Conservation (phyloP, 1,140 invertebrate species). For the Drosophila subobscura region DNA sequence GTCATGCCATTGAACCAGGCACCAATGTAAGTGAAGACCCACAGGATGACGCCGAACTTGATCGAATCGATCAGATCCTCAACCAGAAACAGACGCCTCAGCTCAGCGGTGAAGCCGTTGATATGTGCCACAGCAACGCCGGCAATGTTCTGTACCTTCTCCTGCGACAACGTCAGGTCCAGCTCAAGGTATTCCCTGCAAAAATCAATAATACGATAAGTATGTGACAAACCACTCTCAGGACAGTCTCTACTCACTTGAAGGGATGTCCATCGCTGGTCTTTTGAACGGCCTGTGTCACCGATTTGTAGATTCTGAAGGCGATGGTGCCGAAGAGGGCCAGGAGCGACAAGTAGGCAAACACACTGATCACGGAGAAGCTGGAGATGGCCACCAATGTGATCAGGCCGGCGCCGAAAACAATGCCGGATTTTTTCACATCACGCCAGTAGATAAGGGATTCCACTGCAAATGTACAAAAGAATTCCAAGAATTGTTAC, state of each 20-base stretch:
- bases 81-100: constrained; percentile 96
- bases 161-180: constrained; percentile 92
- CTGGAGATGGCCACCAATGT: constrained; percentile 95
- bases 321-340: constrained; percentile 92
- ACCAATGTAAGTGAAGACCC: constrained; percentile 97
- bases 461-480: constrained; percentile 90
- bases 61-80: constrained; percentile 98
- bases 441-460: constrained; percentile 98
- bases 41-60: constrained; percentile 96
- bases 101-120: constrained; percentile 90
- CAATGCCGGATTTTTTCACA: constrained; percentile 95
- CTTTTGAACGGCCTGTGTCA: constrained; percentile 98
- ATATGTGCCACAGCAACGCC: constrained; percentile 92
- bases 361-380: constrained; percentile 97
- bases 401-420: constrained; percentile 93
- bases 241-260: constrained; percentile 88
- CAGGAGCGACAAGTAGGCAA: constrained; percentile 95
- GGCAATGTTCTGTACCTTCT: constrained; percentile 94
- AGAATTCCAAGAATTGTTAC: not conserved
- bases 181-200: constrained; percentile 93
- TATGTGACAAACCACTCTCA: not conserved
- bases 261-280: constrained; percentile 98
- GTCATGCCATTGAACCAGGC: constrained; percentile 99
- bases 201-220: constrained; percentile 46
- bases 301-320: constrained; percentile 98